These are phyloP conservation scores for Dromius quadrimaculatus DNA, from an alignment of 2,888 invertebrate genomes.

Conservation along the genomic window DNA sequence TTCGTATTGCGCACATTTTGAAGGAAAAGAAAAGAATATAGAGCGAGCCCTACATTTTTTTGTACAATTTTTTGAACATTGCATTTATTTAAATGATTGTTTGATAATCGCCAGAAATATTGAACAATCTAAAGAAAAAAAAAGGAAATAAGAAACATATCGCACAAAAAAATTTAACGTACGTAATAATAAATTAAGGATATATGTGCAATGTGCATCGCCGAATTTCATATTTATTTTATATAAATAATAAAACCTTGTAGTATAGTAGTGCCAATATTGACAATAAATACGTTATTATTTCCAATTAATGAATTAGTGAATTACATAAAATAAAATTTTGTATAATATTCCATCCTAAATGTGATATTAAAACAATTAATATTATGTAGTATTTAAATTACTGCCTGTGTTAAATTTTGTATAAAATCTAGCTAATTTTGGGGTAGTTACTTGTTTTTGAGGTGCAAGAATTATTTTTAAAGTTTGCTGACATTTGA, in stretches of 20 bases:
- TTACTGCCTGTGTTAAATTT: constrained; percentile 29
- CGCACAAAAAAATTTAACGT: too few relatives aligned
- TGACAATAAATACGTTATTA: constrained; percentile 19
- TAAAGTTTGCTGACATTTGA: constrained; percentile 9
- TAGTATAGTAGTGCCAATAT: constrained; percentile 31
- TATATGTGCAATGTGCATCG: neutral
- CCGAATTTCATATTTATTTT: neutral
- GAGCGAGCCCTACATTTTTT: too few relatives aligned
- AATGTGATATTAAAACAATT: constrained; percentile 21
- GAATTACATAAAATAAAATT: neutral
- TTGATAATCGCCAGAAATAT: too few relatives aligned
- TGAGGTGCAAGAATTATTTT: constrained; percentile 13
- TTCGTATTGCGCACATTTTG: too few relatives aligned
- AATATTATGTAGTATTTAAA: neutral
- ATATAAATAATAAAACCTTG: neutral
- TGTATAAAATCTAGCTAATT: constrained; percentile 15
- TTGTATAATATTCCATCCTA: constrained; percentile 26
- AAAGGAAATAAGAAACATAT: too few relatives aligned
- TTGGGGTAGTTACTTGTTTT: constrained; percentile 32
- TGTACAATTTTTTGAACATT: too few relatives aligned
- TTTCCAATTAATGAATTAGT: neutral
- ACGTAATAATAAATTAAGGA: too few relatives aligned
- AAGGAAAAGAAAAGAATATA: too few relatives aligned
- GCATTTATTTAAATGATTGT: too few relatives aligned
- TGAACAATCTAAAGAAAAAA: too few relatives aligned